Base-by-base conservation (phyloP, 2,797 vertebrate species). In the Rhinoraja longicauda region DNA sequence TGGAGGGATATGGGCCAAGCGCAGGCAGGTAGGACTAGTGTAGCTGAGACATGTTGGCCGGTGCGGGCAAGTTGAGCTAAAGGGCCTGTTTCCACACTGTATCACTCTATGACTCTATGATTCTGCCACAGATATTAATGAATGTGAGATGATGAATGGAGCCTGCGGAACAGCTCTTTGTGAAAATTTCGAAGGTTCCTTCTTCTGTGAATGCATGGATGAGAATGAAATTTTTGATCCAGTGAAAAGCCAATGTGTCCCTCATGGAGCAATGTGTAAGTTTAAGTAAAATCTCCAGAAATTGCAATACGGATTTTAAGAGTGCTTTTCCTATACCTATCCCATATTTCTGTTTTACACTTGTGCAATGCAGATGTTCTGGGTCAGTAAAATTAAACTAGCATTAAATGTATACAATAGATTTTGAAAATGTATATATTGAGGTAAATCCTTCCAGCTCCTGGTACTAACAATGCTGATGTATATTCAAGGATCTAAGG, bases 171-270 rank as follows among this genome's bases (percentile, higher is more conserved):
- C 95, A 94, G 95, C 95, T 94, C 95, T 96, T 94, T 97, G 97
- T 96, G 97, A 97, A 96, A 97, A 97, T 94, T 90, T 95, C 32
- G 96, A 97, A 84, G 97, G 97, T 93, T 97, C 96, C 96, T 97
- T 97, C 96, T 96, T 97, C 95, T 97, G 97, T 95, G 96, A 97
- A 96, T 97, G 97, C 96, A 77, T 96, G 96, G 96, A 94, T 94
- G 96, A 96, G 95, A 96, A 96, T 95, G 95, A 97, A 95, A 96
- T 97, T 95, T 97, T 97, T 95, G 96, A 97, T 96, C 96, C 96
- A 94, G 93, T 93, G 95, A 95, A 95, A 95, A 96, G 94, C 95
- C 96, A 95, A 94, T 97, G 97, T 90, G 95, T 93, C 94, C 84
- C 75, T 92, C 90, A 32, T n/a, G 36, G 0, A 91, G 1, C 39